These are phyloP conservation scores for Allobates femoralis DNA, from an alignment of 2,797 vertebrate genomes.

Conservation along the genomic window DNA sequence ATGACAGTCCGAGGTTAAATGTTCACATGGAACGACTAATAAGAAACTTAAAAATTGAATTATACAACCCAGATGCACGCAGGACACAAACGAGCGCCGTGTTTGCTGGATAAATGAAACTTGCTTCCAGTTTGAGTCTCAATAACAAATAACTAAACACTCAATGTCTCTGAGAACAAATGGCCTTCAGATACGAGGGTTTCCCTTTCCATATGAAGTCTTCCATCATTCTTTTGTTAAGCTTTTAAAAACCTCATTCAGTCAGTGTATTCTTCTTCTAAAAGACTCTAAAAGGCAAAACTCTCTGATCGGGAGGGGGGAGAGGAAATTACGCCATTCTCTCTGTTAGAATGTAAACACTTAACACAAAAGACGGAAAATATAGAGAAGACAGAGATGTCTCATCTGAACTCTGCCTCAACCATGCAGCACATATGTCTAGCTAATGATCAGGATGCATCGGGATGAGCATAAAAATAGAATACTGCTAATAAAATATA, in stretches of 20 bases:
- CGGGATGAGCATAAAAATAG: not conserved
- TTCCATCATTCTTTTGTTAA: conserved; percentile 52
- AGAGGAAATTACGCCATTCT: conserved; percentile 21
- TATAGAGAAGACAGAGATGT: conserved; percentile 4
- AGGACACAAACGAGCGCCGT: not conserved
- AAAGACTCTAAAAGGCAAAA: conserved; percentile 2
- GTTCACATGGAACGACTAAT: not conserved
- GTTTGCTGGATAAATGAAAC: conserved; percentile 3
- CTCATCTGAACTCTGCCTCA: conserved; percentile 50
- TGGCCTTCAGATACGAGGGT: conserved; percentile 32
- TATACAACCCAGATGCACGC: conserved; percentile 1
- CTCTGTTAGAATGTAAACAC: conserved; percentile 42
- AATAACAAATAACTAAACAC: conserved; percentile 44
- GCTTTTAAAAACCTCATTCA: conserved; percentile 58
- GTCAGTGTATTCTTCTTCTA: conserved; percentile 29
- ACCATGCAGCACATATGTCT: not conserved
- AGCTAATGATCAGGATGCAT: not conserved
- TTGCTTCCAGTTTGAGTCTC: conserved; percentile 20
- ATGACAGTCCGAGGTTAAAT: not conserved
- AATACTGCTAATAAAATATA: not conserved
- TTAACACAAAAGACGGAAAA: conserved; percentile 17
- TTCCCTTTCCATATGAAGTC: conserved; percentile 34
- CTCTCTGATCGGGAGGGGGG: conserved; percentile 14
- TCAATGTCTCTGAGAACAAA: conserved; percentile 47
- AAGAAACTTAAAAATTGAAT: conserved; percentile 3